Conservation (phyloP, 2,888 invertebrate genomes). For the Toxonevra muliebris region DNA sequence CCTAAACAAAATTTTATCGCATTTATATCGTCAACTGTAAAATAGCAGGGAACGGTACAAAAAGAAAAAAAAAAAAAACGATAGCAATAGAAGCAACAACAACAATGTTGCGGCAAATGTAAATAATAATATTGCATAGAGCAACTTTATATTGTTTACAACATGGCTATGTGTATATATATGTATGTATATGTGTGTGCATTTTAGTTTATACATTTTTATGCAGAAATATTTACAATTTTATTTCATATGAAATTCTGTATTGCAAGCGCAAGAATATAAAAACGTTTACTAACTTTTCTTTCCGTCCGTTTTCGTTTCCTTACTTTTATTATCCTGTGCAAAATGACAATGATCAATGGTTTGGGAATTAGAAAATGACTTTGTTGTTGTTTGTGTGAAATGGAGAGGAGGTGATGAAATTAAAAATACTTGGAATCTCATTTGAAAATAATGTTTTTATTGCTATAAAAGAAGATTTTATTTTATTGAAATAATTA, state of each 20-base stretch:
- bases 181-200: conserved; percentile 21
- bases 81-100: conserved; percentile 12
- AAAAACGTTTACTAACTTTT: neutral
- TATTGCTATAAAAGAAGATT: no score
- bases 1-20: conserved; percentile 36
- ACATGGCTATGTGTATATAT: conserved; percentile 21
- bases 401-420: no score
- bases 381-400: neutral
- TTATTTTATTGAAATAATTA: no score
- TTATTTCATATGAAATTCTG: no score
- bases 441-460: no score
- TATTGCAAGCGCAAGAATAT: no score
- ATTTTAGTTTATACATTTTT: conserved; percentile 22
- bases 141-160: conserved; percentile 11
- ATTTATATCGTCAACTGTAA: conserved; percentile 39
- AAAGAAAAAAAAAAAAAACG: conserved; percentile 20
- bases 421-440: no score
- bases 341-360: conserved; percentile 15
- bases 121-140: conserved; percentile 20
- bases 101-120: conserved; percentile 31
- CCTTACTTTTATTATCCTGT: conserved; percentile 12
- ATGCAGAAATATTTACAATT: neutral
- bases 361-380: neutral
- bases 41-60: conserved; percentile 20
- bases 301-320: neutral